Evolutionary conservation across 2,113 vertebrate species (phyloP).

Genomic region (Saiga tatarica): DNA sequence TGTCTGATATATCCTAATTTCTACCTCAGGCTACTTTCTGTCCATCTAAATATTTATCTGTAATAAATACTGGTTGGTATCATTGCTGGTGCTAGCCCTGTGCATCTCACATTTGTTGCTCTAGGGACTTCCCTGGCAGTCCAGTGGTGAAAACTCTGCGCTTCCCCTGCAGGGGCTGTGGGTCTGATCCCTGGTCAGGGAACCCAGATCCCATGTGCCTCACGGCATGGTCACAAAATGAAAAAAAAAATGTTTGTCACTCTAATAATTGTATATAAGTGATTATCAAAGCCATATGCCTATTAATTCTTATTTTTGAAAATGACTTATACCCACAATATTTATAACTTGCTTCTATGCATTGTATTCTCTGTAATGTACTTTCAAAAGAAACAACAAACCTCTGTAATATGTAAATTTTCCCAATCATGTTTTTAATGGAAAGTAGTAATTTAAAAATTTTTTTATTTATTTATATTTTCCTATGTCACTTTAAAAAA

Average conservation of each 20-base stretch:
- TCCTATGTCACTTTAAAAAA: too few species aligned
- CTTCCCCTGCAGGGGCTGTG: background rate
- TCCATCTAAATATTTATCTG: background rate
- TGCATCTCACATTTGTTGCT: background rate
- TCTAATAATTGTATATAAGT: background rate
- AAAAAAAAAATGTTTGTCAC: background rate
- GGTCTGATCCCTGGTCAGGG: background rate
- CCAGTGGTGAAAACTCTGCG: background rate
- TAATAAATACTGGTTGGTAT: background rate
- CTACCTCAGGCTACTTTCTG: background rate
- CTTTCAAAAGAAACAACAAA: background rate
- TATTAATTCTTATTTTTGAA: background rate
- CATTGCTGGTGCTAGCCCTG: background rate
- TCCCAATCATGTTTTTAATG: slow-evolving; percentile 23
- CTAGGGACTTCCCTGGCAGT: background rate
- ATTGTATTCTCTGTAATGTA: background rate
- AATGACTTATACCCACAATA: background rate
- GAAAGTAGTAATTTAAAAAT: background rate
- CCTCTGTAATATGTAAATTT: background rate
- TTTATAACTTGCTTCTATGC: slow-evolving; percentile 12
- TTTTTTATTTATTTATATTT: background rate
- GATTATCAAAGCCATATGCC: background rate
- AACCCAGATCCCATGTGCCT: background rate
- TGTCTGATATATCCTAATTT: background rate
- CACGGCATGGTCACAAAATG: background rate